These are phyloP conservation scores for Patella pellucida DNA, from an alignment of 2,888 invertebrate genomes.

Conservation along the genomic window DNA sequence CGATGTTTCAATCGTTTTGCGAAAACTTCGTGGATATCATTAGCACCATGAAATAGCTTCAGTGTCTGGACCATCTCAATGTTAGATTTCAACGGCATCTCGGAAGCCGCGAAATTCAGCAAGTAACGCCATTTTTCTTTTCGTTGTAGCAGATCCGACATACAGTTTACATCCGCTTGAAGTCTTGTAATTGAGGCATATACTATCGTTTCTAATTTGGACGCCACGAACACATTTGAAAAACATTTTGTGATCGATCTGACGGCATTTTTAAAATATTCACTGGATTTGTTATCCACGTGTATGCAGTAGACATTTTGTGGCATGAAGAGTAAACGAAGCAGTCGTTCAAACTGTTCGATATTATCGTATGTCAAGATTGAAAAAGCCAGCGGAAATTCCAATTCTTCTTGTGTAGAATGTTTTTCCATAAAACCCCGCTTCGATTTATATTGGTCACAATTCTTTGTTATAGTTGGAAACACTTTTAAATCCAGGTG, in stretches of 20 bases:
- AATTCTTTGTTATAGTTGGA: background rate
- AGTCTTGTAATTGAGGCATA: slow-evolving; percentile 53
- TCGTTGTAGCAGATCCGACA: slow-evolving; percentile 43
- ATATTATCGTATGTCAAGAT: slow-evolving; percentile 58
- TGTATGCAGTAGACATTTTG: slow-evolving; percentile 69
- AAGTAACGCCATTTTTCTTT: slow-evolving; percentile 54
- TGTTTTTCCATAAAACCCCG: background rate
- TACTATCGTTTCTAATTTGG: slow-evolving; percentile 48
- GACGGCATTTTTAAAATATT: slow-evolving; percentile 41
- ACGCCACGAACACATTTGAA: slow-evolving; percentile 63
- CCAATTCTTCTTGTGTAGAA: slow-evolving; percentile 36
- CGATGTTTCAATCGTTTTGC: slow-evolving; percentile 22
- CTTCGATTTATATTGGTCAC: background rate
- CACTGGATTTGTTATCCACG: slow-evolving; percentile 56
- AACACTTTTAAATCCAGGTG: background rate
- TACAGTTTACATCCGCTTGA: slow-evolving; percentile 57
- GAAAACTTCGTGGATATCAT: slow-evolving; percentile 53
- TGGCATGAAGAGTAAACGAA: slow-evolving; percentile 62
- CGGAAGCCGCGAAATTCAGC: slow-evolving; percentile 60
- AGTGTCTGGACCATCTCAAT: slow-evolving; percentile 58
- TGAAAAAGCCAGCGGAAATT: slow-evolving; percentile 64
- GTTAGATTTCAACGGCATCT: slow-evolving; percentile 61
- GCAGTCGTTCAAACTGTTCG: slow-evolving; percentile 60
- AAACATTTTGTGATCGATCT: slow-evolving; percentile 52
- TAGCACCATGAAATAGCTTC: slow-evolving; percentile 52